Conservation (phyloP, 2,113 vertebrate species). For the Fregetta grallaria region DNA sequence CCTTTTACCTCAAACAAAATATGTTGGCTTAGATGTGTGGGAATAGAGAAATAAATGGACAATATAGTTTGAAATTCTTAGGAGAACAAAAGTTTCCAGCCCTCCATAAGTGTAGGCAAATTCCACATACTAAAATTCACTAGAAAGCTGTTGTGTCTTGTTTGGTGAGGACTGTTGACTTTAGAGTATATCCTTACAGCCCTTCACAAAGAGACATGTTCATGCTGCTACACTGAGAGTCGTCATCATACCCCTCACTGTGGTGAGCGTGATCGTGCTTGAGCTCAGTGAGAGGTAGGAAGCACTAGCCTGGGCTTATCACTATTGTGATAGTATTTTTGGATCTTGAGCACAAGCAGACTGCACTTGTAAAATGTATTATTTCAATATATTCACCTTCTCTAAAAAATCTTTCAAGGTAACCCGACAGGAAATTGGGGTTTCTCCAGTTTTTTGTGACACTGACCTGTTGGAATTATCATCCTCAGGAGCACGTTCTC, state of each 20-base stretch:
- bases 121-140: background rate
- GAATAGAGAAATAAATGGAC: background rate
- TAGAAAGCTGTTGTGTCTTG: background rate
- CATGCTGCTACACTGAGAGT: background rate
- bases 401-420: background rate
- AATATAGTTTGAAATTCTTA: background rate
- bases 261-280: background rate
- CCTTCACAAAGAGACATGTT: background rate
- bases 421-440: background rate
- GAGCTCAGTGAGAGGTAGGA: background rate
- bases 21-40: fast-evolving
- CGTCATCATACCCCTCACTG: background rate
- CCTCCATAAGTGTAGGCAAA: background rate
- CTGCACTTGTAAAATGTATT: background rate
- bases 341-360: background rate
- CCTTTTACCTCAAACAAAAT: background rate
- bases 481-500: background rate
- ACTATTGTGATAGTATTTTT: background rate
- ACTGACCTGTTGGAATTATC: background rate
- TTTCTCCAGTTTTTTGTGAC: background rate
- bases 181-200: background rate
- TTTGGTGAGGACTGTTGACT: background rate
- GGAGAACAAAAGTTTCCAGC: background rate
- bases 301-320: background rate
- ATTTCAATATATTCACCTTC: background rate